Evolutionary conservation across 1,140 invertebrate species (phyloP), one percentile per base, ranked within the genome.

Genomic region (Philopotamus ludificatus): DNA sequence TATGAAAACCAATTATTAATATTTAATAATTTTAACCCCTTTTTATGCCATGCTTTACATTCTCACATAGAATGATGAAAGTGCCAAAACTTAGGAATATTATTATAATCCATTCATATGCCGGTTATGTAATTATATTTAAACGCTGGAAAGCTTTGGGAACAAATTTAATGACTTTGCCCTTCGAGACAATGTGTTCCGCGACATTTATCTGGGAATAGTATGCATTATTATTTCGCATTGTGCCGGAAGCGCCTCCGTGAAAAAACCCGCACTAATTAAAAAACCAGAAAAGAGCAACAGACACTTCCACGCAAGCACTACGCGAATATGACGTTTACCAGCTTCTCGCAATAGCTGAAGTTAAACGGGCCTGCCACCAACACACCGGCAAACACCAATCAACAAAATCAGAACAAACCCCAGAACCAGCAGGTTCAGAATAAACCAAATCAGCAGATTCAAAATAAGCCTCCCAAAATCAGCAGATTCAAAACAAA

Each of bases 31-130:
- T 26, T 7, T 53, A 26, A 25, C 63, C 67, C 67, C 51, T 20
- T 47, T 61, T 55, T 58, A 45, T 44, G 67, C 67, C 67, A 68
- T 58, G 57, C n/a, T n/a, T n/a, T n/a, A n/a, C n/a, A n/a, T n/a
- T n/a, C n/a, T n/a, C n/a, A n/a, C n/a, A n/a, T n/a, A 41, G 63
- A 68, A 57, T 50, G n/a, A 54, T 23, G 18, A 51, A 65, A 49
- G 57, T 58, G 55, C 67, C 57, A 68, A 21, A 65, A 34, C 55
- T 21, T 23, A 58, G 67, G 67, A 58, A 55, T n/a, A n/a, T 51
- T 10, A 62, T 23, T 51, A 20, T 23, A 45, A n/a, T 7, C 20
- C 57, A 25, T 1, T 47, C 42, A 45, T 60, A 60, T 39, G 57
- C 44, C 44, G 57, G 41, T 26, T 60, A 10, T 23, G 4, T 23